Conservation (phyloP, 2,888 invertebrate species). For the Drosophila siamana region DNA sequence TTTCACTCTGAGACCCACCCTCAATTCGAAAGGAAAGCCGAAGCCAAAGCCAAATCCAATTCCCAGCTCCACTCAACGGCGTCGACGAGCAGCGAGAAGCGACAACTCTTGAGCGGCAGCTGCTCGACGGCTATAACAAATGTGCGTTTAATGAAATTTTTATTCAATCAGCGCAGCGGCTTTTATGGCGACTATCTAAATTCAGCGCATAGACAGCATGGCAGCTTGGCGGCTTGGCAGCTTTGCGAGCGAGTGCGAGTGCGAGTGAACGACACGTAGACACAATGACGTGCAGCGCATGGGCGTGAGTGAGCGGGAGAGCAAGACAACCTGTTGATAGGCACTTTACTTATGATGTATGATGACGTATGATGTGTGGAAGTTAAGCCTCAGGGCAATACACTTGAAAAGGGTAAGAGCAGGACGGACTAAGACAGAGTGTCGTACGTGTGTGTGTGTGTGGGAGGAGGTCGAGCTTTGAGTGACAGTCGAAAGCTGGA, state of each 20-base stretch:
- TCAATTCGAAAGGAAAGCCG: too few species aligned
- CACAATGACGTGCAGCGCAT: background rate
- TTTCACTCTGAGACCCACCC: background rate
- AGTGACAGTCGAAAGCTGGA: conserved; percentile 8
- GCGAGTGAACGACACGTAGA: background rate
- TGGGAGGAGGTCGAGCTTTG: conserved; percentile 7
- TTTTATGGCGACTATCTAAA: conserved; percentile 34
- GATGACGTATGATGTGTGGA: conserved; percentile 17
- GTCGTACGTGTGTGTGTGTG: background rate
- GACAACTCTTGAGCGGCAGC: conserved; percentile 21
- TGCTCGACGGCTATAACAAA: conserved; percentile 52
- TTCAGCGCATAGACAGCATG: conserved; percentile 2
- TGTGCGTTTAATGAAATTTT: conserved; percentile 77
- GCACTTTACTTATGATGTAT: conserved; percentile 18
- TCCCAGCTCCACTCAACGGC: conserved; percentile 10
- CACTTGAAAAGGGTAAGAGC: background rate
- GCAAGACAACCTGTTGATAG: conserved; percentile 49
- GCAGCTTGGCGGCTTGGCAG: background rate
- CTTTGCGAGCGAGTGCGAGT: background rate
- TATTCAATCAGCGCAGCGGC: conserved; percentile 70
- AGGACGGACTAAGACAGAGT: background rate
- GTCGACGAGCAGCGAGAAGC: background rate
- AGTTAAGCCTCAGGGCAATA: conserved; percentile 9
- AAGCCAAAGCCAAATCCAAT: conserved; percentile 5
- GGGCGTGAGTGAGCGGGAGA: background rate